These are phyloP conservation scores for Cyanoliseus patagonus DNA, from an alignment of 2,113 vertebrate species.

Conservation along the genomic window DNA sequence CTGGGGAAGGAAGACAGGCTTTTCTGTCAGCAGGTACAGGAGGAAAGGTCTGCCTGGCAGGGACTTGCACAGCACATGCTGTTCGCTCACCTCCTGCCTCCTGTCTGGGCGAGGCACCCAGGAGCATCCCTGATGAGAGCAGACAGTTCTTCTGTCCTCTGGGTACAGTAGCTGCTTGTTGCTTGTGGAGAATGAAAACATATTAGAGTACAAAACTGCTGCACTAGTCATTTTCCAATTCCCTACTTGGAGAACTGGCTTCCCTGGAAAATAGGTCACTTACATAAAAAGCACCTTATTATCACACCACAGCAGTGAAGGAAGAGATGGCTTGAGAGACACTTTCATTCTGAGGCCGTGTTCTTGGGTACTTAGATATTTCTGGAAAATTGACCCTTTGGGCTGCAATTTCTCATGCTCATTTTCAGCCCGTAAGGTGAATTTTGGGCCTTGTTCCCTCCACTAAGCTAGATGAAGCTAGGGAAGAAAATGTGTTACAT, in stretches of 20 bases:
- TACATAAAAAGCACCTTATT: slow-evolving; percentile 76
- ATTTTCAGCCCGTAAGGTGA: background rate
- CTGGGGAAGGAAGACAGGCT: background rate
- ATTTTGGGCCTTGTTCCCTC: background rate
- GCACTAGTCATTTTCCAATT: slow-evolving; percentile 71
- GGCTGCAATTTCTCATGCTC: slow-evolving; percentile 60
- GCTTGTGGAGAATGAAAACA: slow-evolving; percentile 57
- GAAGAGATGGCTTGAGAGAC: slow-evolving; percentile 55
- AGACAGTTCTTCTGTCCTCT: slow-evolving; percentile 50
- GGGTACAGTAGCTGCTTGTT: slow-evolving; percentile 62
- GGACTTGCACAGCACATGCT: background rate
- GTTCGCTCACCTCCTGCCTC: background rate
- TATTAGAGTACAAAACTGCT: slow-evolving; percentile 70
- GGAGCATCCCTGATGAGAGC: slow-evolving; percentile 46
- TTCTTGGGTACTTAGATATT: slow-evolving; percentile 53
- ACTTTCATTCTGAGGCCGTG: slow-evolving; percentile 22
- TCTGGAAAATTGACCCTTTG: slow-evolving; percentile 71
- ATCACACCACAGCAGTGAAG: slow-evolving; percentile 45
- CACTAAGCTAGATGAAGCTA: background rate
- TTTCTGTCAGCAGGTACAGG: background rate
- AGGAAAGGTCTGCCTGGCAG: background rate
- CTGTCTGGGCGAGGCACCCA: slow-evolving; percentile 7
- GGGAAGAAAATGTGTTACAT: background rate
- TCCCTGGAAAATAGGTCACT: slow-evolving; percentile 76
- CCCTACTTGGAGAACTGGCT: slow-evolving; percentile 57